These are phyloP conservation scores for Pseudopleuronectes americanus DNA, from an alignment of 2,797 vertebrate genomes.

Conservation along the genomic window DNA sequence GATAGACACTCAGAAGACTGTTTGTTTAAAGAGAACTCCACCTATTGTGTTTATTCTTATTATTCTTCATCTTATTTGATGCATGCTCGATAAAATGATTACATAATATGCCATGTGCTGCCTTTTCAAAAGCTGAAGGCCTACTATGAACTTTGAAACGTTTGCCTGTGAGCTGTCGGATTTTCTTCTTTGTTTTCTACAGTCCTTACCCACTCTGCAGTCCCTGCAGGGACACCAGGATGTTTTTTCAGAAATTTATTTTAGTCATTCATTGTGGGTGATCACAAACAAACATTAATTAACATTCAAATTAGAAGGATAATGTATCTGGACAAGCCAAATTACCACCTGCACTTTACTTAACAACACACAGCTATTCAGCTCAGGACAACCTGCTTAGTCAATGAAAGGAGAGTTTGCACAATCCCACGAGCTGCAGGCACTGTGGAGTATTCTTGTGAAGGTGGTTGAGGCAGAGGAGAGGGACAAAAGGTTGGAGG, in stretches of 20 bases:
- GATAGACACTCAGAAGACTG: background rate
- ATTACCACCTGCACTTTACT: background rate
- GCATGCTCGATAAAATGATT: no score
- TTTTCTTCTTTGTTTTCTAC: no score
- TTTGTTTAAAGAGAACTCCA: no score
- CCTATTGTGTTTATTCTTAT: no score
- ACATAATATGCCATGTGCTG: no score
- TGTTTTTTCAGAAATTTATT: no score
- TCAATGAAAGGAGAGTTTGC: slow-evolving; percentile 39
- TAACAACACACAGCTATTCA: background rate
- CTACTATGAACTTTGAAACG: no score
- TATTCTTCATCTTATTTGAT: no score
- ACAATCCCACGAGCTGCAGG: slow-evolving; percentile 34
- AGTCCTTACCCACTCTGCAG: no score
- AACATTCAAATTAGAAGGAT: slow-evolving; percentile 2
- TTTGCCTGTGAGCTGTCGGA: no score
- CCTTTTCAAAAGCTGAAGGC: no score
- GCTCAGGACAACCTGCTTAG: slow-evolving; percentile 9
- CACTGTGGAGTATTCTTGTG: slow-evolving; percentile 36
- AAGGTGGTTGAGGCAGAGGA: slow-evolving; percentile 49
- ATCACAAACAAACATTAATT: background rate
- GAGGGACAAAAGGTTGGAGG: slow-evolving; percentile 43
- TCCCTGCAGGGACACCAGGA: no score
- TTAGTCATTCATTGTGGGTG: background rate
- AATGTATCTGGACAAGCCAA: background rate